Conservation (phyloP, 2,113 vertebrate genomes). For the Lophotis ruficrista region DNA sequence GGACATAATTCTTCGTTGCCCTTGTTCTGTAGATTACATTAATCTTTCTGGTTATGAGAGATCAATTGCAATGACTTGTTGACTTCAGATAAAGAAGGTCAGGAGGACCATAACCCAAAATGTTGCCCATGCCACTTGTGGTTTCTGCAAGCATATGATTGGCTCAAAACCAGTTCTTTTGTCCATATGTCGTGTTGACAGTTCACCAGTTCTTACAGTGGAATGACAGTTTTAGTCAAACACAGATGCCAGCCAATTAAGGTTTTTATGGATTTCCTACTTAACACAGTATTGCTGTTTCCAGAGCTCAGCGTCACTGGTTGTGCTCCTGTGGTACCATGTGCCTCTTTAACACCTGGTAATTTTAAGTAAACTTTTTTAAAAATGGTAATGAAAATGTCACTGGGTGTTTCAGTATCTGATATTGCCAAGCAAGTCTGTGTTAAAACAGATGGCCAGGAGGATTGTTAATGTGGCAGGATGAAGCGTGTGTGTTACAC, state of each 20-base stretch:
- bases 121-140: not conserved
- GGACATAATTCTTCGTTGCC: not conserved
- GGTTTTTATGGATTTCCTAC: not conserved
- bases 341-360: not conserved
- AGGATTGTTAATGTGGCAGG: not conserved
- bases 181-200: not conserved
- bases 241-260: not conserved
- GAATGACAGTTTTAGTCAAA: not conserved
- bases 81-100: not conserved
- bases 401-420: not conserved
- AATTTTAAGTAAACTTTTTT: not conserved
- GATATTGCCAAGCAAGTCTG: not conserved
- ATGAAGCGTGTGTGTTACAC: not conserved
- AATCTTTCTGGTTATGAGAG: not conserved
- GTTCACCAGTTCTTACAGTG: not conserved
- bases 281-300: not conserved
- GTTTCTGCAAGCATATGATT: not conserved
- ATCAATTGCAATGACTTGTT: not conserved
- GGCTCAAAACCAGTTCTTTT: not conserved
- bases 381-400: not conserved
- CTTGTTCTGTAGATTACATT: not conserved
- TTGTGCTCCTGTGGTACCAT: not conserved
- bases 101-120: not conserved
- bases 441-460: not conserved
- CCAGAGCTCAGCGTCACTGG: not conserved